These are phyloP conservation scores for Coenobita brevimanus DNA, from an alignment of 1,140 invertebrate genomes.

Conservation along the genomic window DNA sequence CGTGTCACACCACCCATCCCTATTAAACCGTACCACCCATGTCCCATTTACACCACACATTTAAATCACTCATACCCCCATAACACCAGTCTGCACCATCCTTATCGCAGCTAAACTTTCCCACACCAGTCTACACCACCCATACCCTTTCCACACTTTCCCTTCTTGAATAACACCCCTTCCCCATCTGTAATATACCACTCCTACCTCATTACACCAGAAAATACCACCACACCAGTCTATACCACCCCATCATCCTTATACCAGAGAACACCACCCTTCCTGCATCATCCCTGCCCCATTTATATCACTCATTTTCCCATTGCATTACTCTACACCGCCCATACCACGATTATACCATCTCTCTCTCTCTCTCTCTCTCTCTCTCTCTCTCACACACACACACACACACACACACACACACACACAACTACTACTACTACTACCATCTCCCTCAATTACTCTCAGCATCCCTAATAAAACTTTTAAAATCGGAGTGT, in stretches of 20 bases:
- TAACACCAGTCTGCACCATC: too few relatives aligned
- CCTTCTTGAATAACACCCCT: not conserved
- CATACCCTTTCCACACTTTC: not conserved
- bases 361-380: not conserved
- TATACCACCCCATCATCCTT: conserved; percentile 14
- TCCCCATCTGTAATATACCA: not conserved
- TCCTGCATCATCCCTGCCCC: not conserved
- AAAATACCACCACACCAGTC: conserved; percentile 48
- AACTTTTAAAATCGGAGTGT: too few relatives aligned
- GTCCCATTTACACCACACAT: too few relatives aligned
- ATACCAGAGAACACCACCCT: conserved; percentile 7
- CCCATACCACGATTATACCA: not conserved
- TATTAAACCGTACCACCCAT: too few relatives aligned
- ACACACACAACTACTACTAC: too few relatives aligned
- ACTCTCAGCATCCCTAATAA: too few relatives aligned
- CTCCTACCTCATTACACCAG: not conserved
- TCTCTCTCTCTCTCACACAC: not conserved
- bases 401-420: too few relatives aligned
- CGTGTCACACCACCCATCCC: too few relatives aligned
- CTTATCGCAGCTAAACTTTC: not conserved
- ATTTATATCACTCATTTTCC: not conserved
- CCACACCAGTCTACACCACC: not conserved
- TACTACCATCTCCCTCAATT: too few relatives aligned
- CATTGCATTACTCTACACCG: not conserved
- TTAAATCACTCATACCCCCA: too few relatives aligned